Percentiles rank a stretch among this genome's conserved stretches.
Conservation (phyloP, 1,140 invertebrate species). For the Magallana angulata region DNA sequence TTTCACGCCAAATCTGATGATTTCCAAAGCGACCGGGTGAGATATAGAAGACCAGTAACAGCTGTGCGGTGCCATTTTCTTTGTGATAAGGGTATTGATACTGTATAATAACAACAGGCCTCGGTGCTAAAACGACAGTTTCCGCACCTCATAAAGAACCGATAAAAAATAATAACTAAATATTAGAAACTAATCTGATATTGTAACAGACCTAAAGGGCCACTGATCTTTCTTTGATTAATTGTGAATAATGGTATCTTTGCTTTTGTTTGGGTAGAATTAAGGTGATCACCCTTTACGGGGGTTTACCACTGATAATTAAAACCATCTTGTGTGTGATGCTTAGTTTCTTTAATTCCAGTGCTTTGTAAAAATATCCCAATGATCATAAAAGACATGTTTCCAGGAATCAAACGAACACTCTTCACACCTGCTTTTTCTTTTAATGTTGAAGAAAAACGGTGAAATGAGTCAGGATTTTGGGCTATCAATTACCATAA, state of each 20-base stretch:
- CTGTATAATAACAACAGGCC: background rate
- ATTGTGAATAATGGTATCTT: conserved; percentile 17
- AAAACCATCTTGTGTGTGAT: conserved; percentile 2
- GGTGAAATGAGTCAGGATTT: background rate
- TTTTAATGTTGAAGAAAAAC: conserved; percentile 26
- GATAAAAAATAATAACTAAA: conserved; percentile 33
- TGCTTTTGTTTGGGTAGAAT: background rate
- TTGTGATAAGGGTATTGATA: conserved; percentile 21
- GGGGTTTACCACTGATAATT: background rate
- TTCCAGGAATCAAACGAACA: background rate
- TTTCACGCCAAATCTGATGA: conserved; percentile 31
- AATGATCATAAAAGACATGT: conserved; percentile 34
- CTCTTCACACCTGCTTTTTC: conserved; percentile 33
- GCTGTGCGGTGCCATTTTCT: background rate
- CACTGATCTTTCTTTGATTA: conserved; percentile 28
- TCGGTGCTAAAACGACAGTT: background rate
- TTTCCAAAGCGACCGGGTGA: conserved; percentile 13
- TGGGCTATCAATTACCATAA: conserved; percentile 25
- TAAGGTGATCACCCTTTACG: conserved; percentile 13
- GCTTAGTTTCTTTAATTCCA: background rate
- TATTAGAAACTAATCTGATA: conserved; percentile 37
- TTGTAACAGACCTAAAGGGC: background rate
- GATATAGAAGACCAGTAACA: background rate
- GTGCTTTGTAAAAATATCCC: background rate
- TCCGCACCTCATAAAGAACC: conserved; percentile 28